Conservation (phyloP, 2,888 invertebrate species). For the Aphodius granarius region DNA sequence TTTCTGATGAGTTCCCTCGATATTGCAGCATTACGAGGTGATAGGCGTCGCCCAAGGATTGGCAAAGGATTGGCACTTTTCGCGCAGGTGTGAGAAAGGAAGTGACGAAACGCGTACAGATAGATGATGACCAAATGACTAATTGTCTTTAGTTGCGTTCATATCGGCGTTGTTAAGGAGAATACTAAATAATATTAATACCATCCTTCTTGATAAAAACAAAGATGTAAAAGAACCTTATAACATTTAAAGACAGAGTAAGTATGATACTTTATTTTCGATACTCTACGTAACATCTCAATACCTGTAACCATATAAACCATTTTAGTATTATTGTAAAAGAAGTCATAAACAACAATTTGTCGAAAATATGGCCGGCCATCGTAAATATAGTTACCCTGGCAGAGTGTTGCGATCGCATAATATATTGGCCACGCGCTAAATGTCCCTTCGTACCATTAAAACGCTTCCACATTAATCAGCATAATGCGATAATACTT, state of each 20-base stretch:
- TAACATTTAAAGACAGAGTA: too few relatives aligned
- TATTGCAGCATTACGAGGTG: neutral
- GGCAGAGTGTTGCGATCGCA: slow-evolving; percentile 24
- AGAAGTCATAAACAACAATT: slow-evolving; percentile 16
- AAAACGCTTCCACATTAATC: slow-evolving; percentile 40
- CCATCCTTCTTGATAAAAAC: too few relatives aligned
- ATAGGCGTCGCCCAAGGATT: slow-evolving; percentile 27
- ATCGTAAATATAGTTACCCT: slow-evolving; percentile 1
- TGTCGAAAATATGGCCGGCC: slow-evolving; percentile 15
- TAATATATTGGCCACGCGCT: slow-evolving; percentile 40
- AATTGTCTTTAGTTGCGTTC: neutral
- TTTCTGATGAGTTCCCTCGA: neutral
- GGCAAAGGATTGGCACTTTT: slow-evolving; percentile 32
- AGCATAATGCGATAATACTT: slow-evolving; percentile 35
- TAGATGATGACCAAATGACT: neutral
- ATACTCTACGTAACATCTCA: neutral
- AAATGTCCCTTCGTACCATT: slow-evolving; percentile 39
- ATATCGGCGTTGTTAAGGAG: neutral
- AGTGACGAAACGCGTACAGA: slow-evolving; percentile 29
- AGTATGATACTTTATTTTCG: too few relatives aligned
- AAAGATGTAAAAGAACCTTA: too few relatives aligned
- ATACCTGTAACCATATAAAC: neutral
- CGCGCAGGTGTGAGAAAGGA: slow-evolving; percentile 38
- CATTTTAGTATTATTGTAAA: neutral
- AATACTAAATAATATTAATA: neutral